A percentile compares a stretch with the other conserved stretches of the same genome.
These are phyloP conservation scores for Perodicticus potto DNA, from an alignment of 2,797 vertebrate species.

Conservation along the genomic window DNA sequence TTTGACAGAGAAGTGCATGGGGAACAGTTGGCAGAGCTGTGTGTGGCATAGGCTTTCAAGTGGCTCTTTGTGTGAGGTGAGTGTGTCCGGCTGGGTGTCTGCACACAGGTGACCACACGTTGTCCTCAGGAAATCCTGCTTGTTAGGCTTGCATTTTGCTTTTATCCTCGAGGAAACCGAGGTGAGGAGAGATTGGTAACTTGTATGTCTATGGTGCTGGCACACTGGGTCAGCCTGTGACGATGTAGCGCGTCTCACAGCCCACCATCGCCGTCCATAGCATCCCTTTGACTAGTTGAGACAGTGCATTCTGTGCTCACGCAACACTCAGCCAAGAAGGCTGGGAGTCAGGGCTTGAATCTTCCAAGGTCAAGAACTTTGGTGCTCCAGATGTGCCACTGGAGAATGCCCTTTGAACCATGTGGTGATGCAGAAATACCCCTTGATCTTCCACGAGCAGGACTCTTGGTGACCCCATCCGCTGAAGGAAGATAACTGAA, in stretches of 20 bases:
- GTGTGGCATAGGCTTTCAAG: not conserved
- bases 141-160: not conserved
- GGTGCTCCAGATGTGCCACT: rapidly evolving
- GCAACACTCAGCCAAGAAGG: not conserved
- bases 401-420: not conserved
- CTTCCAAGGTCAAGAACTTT: not conserved
- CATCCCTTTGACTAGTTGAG: not conserved
- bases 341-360: not conserved
- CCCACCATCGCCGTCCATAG: rapidly evolving
- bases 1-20: not conserved
- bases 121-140: not conserved
- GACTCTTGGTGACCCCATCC: not conserved
- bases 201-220: rapidly evolving
- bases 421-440: not conserved
- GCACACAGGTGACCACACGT: rapidly evolving
- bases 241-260: rapidly evolving
- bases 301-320: rapidly evolving
- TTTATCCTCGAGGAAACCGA: not conserved
- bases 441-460: not conserved
- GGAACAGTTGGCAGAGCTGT: not conserved
- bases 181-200: not conserved
- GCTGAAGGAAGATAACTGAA: not conserved
- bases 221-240: rapidly evolving
- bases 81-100: not conserved
- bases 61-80: rapidly evolving